Percentiles rank a stretch among this genome's conserved stretches.
Conservation (phyloP, 2,797 vertebrate species). For the Darevskia mixta region DNA sequence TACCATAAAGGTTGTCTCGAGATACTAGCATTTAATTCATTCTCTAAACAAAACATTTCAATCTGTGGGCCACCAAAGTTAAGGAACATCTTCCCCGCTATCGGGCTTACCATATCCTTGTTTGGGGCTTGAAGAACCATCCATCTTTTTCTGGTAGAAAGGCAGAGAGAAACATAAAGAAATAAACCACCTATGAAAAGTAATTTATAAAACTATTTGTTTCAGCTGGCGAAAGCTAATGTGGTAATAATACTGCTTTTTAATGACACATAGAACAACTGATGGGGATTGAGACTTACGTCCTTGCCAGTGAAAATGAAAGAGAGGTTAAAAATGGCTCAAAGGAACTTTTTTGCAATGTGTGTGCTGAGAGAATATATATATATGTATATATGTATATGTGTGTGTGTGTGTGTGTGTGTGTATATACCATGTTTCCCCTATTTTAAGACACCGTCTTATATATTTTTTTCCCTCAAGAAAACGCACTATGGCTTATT, state of each 20-base stretch:
- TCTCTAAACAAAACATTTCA: constrained; percentile 15
- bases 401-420: too few relatives aligned
- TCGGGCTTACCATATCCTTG: background rate
- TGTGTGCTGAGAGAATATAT: background rate
- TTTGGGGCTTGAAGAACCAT: background rate
- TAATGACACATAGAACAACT: constrained; percentile 55
- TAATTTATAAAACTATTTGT: constrained; percentile 36
- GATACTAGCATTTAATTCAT: constrained; percentile 16
- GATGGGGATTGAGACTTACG: constrained; percentile 52
- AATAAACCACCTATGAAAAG: background rate
- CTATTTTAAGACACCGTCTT: too few relatives aligned
- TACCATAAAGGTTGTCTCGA: background rate
- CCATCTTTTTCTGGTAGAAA: background rate
- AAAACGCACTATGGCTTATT: too few relatives aligned
- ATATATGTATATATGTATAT: too few relatives aligned
- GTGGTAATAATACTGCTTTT: constrained; percentile 32
- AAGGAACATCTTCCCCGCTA: background rate
- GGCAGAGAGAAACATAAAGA: constrained; percentile 10
- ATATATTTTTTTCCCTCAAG: too few relatives aligned
- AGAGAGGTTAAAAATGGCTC: constrained; percentile 46
- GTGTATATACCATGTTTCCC: too few relatives aligned
- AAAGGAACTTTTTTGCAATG: constrained; percentile 48
- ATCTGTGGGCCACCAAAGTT: constrained; percentile 15
- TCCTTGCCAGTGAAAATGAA: constrained; percentile 49
- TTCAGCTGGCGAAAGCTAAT: constrained; percentile 44